Evolutionary conservation across 2,113 vertebrate genomes (phyloP).

Genomic region (Syngnathus typhle): DNA sequence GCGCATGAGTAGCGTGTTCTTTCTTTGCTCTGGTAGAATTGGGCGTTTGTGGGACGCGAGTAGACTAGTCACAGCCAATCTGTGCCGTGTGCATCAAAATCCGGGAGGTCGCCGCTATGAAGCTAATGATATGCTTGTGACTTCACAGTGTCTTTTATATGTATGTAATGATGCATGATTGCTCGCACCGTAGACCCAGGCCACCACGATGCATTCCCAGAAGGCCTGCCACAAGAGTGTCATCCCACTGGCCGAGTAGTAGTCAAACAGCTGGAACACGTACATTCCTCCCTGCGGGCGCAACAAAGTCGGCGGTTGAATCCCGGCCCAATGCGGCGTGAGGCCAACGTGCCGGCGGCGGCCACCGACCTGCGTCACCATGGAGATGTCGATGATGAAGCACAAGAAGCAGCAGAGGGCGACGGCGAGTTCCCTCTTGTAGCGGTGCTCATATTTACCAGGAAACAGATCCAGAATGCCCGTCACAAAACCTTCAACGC

Average conservation of each 20-base stretch:
- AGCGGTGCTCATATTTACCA: constrained; percentile 61
- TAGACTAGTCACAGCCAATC: no score
- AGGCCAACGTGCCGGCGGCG: background rate
- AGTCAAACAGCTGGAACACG: constrained; percentile 80
- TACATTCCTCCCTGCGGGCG: constrained; percentile 75
- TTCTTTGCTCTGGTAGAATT: no score
- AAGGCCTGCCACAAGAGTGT: constrained; percentile 80
- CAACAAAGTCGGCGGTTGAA: background rate
- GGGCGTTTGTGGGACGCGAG: no score
- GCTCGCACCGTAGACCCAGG: constrained; percentile 77
- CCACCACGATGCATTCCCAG: constrained; percentile 78
- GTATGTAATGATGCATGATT: background rate
- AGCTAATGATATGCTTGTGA: no score
- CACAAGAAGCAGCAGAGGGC: constrained; percentile 69
- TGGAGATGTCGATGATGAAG: constrained; percentile 78
- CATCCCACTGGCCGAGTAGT: constrained; percentile 81
- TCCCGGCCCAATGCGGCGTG: background rate
- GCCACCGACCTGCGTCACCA: constrained; percentile 75
- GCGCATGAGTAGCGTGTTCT: no score
- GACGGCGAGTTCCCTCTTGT: constrained; percentile 70
- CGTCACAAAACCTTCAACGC: constrained; percentile 78
- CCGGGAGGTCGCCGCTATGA: no score
- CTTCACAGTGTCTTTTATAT: no score
- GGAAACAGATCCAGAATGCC: constrained; percentile 77
- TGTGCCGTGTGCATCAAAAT: no score